These are phyloP conservation scores for Sebastes minor DNA, from an alignment of 2,797 vertebrate species.

Conservation along the genomic window DNA sequence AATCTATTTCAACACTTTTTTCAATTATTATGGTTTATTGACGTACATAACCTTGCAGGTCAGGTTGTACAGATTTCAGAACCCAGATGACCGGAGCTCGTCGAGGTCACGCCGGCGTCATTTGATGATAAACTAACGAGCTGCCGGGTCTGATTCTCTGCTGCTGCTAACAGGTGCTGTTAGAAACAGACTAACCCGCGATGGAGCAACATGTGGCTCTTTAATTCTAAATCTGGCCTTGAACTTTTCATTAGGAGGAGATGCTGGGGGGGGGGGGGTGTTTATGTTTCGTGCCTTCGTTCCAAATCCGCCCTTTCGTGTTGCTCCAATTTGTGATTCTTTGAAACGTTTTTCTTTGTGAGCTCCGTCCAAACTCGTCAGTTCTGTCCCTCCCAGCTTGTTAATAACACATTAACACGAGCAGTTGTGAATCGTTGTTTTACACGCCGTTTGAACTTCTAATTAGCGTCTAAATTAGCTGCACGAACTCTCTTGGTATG, in stretches of 20 bases:
- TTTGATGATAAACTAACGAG: slow-evolving; percentile 39
- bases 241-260: slow-evolving; percentile 56
- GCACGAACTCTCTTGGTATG: slow-evolving; percentile 63
- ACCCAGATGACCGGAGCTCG: neutral
- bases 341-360: slow-evolving; percentile 61
- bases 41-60: too few species aligned
- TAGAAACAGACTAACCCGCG: slow-evolving; percentile 40
- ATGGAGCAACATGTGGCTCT: slow-evolving; percentile 49
- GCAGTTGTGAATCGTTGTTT: slow-evolving; percentile 72
- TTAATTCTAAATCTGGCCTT: slow-evolving; percentile 52
- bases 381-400: slow-evolving; percentile 68
- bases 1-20: too few species aligned
- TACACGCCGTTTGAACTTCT: slow-evolving; percentile 77
- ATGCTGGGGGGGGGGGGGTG: slow-evolving; percentile 16
- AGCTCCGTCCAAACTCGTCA: slow-evolving; percentile 77
- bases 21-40: too few species aligned
- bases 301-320: slow-evolving; percentile 59
- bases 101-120: neutral
- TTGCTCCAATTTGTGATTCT: slow-evolving; percentile 58
- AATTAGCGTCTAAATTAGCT: slow-evolving; percentile 77
- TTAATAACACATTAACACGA: slow-evolving; percentile 82
- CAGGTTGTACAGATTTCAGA: too few species aligned
- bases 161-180: slow-evolving; percentile 52
- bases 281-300: slow-evolving; percentile 62
- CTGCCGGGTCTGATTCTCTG: neutral